A percentile compares a stretch with the other conserved stretches of the same genome.
These are phyloP conservation scores for Aplysina aerophoba DNA, from an alignment of 37 sponge, comb jelly and placozoan species.

Conservation along the genomic window DNA sequence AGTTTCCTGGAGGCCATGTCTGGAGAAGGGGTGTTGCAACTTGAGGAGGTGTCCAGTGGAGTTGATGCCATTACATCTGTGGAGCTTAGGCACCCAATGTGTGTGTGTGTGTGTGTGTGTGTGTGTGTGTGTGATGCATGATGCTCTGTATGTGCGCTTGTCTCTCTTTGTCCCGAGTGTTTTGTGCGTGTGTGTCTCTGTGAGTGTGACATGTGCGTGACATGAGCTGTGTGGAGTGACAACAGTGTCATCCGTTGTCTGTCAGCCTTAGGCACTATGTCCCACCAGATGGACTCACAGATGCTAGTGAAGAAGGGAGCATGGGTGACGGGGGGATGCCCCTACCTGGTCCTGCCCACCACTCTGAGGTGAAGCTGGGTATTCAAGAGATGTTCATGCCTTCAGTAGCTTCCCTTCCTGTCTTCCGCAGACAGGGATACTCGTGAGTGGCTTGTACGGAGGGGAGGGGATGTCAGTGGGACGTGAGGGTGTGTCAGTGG, in stretches of 20 bases:
- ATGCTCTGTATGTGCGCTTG: background rate
- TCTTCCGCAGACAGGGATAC: constrained; percentile 43
- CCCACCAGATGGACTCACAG: background rate
- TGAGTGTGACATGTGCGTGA: constrained; percentile 18
- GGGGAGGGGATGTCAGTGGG: too few relatives aligned
- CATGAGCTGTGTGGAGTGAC: background rate
- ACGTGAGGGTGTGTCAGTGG: too few relatives aligned
- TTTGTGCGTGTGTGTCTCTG: constrained; percentile 34
- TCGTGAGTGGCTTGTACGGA: background rate
- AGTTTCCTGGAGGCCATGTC: constrained; percentile 55
- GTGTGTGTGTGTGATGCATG: constrained; percentile 20
- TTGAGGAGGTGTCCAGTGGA: constrained; percentile 53
- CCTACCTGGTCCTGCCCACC: too few relatives aligned
- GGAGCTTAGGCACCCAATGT: constrained; percentile 9
- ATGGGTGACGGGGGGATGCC: too few relatives aligned
- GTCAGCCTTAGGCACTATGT: background rate
- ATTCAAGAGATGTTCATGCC: constrained; percentile 53
- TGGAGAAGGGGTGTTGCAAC: constrained; percentile 31
- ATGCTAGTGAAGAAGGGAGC: too few relatives aligned
- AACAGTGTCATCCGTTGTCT: background rate
- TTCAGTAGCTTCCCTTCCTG: background rate
- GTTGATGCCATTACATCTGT: constrained; percentile 47
- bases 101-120: constrained; percentile 21
- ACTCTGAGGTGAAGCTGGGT: background rate
- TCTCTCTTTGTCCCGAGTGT: constrained; percentile 16